Conservation (phyloP, 1,140 invertebrate genomes). For the Sitophilus oryzae region DNA sequence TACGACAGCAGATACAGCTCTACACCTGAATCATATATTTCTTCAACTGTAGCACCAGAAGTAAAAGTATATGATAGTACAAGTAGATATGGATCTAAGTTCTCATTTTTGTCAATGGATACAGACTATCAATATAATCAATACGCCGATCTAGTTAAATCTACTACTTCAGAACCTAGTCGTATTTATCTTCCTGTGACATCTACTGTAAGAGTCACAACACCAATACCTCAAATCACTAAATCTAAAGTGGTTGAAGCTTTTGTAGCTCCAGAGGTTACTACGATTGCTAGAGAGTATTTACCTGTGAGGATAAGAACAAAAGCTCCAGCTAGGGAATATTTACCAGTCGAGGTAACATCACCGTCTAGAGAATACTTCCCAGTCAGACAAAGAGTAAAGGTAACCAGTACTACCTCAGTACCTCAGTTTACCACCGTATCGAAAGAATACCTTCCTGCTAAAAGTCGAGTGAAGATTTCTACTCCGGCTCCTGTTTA, state of each 20-base stretch:
- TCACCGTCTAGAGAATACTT: conserved; percentile 22
- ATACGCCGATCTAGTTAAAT: conserved; percentile 4
- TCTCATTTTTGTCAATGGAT: conserved; percentile 28
- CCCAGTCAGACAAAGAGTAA: conserved; percentile 14
- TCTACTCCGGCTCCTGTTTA: conserved; percentile 19
- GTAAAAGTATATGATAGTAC: conserved; percentile 11
- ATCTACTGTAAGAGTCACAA: conserved; percentile 12
- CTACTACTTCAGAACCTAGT: conserved; percentile 8
- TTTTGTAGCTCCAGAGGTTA: conserved; percentile 7
- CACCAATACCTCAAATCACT: neutral
- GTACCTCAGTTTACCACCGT: conserved; percentile 29
- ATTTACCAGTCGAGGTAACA: conserved; percentile 22
- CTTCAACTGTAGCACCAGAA: conserved; percentile 4
- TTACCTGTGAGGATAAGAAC: neutral
- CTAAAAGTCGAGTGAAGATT: conserved; percentile 21
- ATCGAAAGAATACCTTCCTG: conserved; percentile 29
- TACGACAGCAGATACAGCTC: conserved; percentile 31
- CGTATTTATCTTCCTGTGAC: conserved; percentile 17
- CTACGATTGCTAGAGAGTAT: conserved; percentile 7
- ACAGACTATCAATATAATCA: conserved; percentile 22
- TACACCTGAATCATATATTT: conserved; percentile 11
- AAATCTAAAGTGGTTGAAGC: conserved; percentile 7
- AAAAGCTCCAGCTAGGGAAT: conserved; percentile 20
- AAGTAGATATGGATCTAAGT: conserved; percentile 27
- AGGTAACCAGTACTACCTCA: conserved; percentile 23